Evolutionary conservation across 2,888 invertebrate species (phyloP).

Genomic region (Chalcosyrphus nemorum): DNA sequence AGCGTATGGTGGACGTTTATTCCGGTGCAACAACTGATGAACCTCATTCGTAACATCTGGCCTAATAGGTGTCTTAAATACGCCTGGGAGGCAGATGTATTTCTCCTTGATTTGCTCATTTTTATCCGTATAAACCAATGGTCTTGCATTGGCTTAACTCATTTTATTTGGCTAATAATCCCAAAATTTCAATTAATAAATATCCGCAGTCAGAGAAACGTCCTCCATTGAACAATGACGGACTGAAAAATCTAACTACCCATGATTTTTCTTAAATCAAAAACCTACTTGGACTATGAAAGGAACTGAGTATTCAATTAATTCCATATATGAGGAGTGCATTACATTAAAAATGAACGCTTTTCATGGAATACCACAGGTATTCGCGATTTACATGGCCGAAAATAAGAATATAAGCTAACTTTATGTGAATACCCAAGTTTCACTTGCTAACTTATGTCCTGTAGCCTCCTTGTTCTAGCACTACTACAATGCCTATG

Average conservation of each 20-base stretch:
- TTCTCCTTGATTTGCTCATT: conserved; percentile 90
- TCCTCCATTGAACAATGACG: conserved; percentile 79
- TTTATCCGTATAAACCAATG: conserved; percentile 97
- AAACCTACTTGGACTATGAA: no score
- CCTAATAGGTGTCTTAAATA: conserved; percentile 98
- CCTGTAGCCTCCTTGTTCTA: no score
- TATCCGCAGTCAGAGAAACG: conserved; percentile 80
- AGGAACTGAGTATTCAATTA: no score
- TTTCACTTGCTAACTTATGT: no score
- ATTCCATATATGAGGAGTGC: no score
- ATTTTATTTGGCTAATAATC: conserved; percentile 78
- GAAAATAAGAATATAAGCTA: no score
- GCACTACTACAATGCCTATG: no score
- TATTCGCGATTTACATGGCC: no score
- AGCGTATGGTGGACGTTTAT: conserved; percentile 97
- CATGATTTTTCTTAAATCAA: no score
- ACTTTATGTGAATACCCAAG: no score
- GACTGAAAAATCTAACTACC: conserved; percentile 82
- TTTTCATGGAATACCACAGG: no score
- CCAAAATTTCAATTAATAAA: conserved; percentile 77
- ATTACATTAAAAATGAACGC: no score
- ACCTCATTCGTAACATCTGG: conserved; percentile 99
- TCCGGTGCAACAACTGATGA: conserved; percentile 97
- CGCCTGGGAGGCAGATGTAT: conserved; percentile 92
- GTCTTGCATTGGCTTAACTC: conserved; percentile 93